These are phyloP conservation scores for Zaprionus capensis DNA, from an alignment of 1,140 invertebrate genomes.

Conservation along the genomic window DNA sequence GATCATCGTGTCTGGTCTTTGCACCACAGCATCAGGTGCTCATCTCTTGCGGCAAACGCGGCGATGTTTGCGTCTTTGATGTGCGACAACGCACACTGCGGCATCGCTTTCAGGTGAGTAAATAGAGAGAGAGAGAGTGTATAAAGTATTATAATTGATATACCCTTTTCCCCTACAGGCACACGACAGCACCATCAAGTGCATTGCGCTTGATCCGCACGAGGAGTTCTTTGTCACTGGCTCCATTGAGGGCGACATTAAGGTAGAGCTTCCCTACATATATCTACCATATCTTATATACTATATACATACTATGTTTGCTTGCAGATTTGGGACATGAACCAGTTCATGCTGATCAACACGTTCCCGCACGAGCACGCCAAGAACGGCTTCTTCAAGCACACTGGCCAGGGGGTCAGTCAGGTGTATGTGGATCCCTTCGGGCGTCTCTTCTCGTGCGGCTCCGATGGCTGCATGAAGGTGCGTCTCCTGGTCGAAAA, in stretches of 20 bases:
- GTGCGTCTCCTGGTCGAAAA: constrained; percentile 92
- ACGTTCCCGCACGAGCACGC: constrained; percentile 97
- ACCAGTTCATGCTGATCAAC: constrained; percentile 93
- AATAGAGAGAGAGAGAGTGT: neutral
- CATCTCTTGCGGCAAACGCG: constrained; percentile 97
- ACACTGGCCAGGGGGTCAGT: constrained; percentile 97
- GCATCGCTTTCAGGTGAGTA: constrained; percentile 89
- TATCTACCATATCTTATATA: neutral
- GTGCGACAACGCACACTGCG: constrained; percentile 94
- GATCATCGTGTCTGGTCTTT: constrained; percentile 94
- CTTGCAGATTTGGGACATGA: constrained; percentile 95
- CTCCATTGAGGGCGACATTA: constrained; percentile 99
- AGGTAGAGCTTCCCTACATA: constrained; percentile 86
- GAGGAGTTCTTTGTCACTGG: constrained; percentile 99
- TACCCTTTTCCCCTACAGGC: constrained; percentile 85
- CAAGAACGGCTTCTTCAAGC: constrained; percentile 96
- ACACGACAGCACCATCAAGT: constrained; percentile 97
- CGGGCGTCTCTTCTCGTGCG: constrained; percentile 97
- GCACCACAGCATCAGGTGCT: constrained; percentile 96
- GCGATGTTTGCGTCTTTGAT: constrained; percentile 97
- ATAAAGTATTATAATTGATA: neutral
- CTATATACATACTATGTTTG: neutral
- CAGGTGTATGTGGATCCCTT: constrained; percentile 95
- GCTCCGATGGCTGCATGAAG: constrained; percentile 99
- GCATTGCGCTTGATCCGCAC: constrained; percentile 95